These are phyloP conservation scores for Amphipyra berbera DNA, from an alignment of 2,888 invertebrate genomes.

Conservation along the genomic window DNA sequence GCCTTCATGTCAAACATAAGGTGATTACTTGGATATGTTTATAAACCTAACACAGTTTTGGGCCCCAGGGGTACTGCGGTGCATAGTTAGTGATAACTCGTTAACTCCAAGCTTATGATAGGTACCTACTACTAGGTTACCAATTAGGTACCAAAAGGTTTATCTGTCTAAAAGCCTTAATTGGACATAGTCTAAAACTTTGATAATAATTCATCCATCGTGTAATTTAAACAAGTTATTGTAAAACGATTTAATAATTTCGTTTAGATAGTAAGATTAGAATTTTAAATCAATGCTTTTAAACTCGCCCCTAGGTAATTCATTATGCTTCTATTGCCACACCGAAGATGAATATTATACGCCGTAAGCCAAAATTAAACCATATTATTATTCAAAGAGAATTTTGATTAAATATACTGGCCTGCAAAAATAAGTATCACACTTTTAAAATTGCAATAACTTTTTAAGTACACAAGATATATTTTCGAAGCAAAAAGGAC, in stretches of 20 bases:
- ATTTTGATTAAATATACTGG: constrained; percentile 44
- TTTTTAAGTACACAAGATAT: too few relatives aligned
- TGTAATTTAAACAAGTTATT: constrained; percentile 8
- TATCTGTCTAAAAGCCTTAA: constrained; percentile 8
- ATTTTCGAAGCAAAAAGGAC: too few relatives aligned
- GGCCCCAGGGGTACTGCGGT: not conserved
- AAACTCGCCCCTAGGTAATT: constrained; percentile 37
- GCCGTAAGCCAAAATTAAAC: constrained; percentile 42
- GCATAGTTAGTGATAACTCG: constrained; percentile 1
- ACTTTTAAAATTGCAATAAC: too few relatives aligned
- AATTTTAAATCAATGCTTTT: constrained; percentile 41
- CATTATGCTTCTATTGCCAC: constrained; percentile 41
- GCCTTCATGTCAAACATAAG: constrained; percentile 10
- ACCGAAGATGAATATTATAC: constrained; percentile 39
- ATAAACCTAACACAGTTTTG: not conserved
- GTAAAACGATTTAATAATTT: constrained; percentile 16
- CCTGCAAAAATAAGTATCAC: too few relatives aligned
- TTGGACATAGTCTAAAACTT: constrained; percentile 12
- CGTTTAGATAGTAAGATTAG: constrained; percentile 14
- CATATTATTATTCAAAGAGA: constrained; percentile 46
- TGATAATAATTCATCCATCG: constrained; percentile 2
- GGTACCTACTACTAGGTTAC: not conserved
- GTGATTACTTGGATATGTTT: constrained; percentile 5
- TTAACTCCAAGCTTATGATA: too few relatives aligned
- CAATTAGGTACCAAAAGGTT: not conserved